Evolutionary conservation across 2,888 invertebrate genomes (phyloP).

Genomic region (Drosophila borborema): DNA sequence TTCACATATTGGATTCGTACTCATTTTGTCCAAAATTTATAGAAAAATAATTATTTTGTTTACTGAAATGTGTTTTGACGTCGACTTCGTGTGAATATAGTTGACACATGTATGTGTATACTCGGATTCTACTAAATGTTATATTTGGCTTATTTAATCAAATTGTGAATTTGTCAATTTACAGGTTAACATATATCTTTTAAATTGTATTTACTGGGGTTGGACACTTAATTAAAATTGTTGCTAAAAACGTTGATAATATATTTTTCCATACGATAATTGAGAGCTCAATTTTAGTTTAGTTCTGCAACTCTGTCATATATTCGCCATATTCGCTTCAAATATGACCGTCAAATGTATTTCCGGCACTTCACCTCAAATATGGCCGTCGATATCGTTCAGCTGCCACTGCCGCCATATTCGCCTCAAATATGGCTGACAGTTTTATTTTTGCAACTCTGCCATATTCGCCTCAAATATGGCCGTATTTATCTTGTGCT

Average conservation of each 20-base stretch:
- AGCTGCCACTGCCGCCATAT: background rate
- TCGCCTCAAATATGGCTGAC: background rate
- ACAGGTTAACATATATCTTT: constrained; percentile 47
- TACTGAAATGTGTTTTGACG: background rate
- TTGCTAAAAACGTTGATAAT: constrained; percentile 54
- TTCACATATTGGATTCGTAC: constrained; percentile 57
- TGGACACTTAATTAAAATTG: constrained; percentile 59
- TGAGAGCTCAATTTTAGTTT: constrained; percentile 22
- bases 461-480: constrained; percentile 88
- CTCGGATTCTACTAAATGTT: constrained; percentile 58
- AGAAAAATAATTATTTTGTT: background rate
- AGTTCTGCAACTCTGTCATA: constrained; percentile 72
- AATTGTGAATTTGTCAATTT: constrained; percentile 53
- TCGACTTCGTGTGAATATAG: constrained; percentile 10
- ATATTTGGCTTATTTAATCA: constrained; percentile 75
- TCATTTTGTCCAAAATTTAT: constrained; percentile 21
- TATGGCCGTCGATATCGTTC: background rate
- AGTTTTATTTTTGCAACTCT: constrained; percentile 84
- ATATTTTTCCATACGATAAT: constrained; percentile 16
- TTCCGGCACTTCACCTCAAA: background rate
- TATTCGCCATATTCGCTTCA: constrained; percentile 85
- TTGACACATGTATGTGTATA: constrained; percentile 12
- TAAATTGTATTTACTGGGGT: constrained; percentile 34
- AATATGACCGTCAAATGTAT: constrained; percentile 66
- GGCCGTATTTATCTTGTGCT: constrained; percentile 88